phyloP scores from a whole-genome alignment of 2,113 vertebrate genomes.

The Laterallus jamaicensis region DNA sequence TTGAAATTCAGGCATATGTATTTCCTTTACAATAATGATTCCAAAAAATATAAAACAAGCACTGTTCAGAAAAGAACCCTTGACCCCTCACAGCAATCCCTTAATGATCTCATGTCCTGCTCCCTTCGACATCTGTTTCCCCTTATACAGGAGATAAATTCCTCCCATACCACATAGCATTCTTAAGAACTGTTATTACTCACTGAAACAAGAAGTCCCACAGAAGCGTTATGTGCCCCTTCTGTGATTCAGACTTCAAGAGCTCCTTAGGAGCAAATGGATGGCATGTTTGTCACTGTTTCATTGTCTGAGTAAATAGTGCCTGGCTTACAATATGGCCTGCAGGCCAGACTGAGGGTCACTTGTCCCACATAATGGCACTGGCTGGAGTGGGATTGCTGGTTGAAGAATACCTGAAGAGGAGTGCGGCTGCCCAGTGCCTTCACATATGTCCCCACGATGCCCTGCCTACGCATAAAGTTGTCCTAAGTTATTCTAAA shows the following conservation, averaged over 20 bases:
- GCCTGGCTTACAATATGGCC: neutral
- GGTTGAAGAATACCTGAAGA: neutral
- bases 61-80: conserved; percentile 3
- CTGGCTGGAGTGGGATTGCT: neutral
- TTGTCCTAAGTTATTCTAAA: neutral
- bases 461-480: neutral
- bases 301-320: neutral
- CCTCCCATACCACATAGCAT: conserved; percentile 38
- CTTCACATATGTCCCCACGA: neutral
- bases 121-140: conserved; percentile 38
- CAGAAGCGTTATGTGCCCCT: neutral
- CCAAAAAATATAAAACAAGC: neutral
- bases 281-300: neutral
- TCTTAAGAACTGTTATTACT: conserved; percentile 20
- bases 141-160: conserved; percentile 48
- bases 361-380: neutral
- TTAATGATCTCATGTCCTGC: neutral
- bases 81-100: neutral
- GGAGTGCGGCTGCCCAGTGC: neutral
- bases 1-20: neutral
- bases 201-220: neutral
- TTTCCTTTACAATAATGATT: neutral
- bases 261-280: neutral
- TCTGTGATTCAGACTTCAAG: neutral
- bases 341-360: neutral